Evolutionary conservation across 2,888 invertebrate species (phyloP).

Genomic region (Sphaerophoria taeniata): DNA sequence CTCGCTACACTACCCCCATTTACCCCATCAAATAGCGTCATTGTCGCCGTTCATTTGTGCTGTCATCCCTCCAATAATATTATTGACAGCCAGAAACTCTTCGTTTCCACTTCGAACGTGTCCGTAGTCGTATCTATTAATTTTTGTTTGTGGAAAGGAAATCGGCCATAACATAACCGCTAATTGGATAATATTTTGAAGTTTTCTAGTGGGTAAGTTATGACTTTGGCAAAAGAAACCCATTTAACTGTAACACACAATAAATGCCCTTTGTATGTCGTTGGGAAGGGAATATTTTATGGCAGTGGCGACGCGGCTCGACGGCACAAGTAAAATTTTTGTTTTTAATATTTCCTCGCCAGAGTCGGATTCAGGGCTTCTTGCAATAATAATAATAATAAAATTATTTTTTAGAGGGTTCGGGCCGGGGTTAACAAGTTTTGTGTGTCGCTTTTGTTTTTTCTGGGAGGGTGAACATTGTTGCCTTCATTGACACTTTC

Average conservation of each 20-base stretch:
- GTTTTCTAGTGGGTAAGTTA: constrained; percentile 61
- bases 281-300: constrained; percentile 20
- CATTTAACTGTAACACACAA: not conserved
- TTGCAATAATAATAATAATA: too few relatives aligned
- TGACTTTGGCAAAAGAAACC: constrained; percentile 34
- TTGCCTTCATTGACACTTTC: constrained; percentile 28
- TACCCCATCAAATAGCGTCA: not conserved
- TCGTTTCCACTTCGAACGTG: not conserved
- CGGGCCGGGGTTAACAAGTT: not conserved
- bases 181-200: constrained; percentile 71
- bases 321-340: constrained; percentile 1
- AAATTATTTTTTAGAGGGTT: not conserved
- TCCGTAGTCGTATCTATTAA: constrained; percentile 29
- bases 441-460: not conserved
- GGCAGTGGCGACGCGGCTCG: not conserved
- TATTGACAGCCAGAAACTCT: not conserved
- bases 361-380: too few relatives aligned
- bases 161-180: constrained; percentile 57
- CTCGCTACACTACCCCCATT: constrained; percentile 14
- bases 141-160: constrained; percentile 37
- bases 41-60: not conserved
- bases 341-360: not conserved
- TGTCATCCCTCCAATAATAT: not conserved
- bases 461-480: not conserved
- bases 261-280: not conserved